Percentiles rank a stretch among this genome's conserved stretches.
Evolutionary conservation across 2,797 vertebrate species (phyloP).

Genomic region (Myotis myotis): DNA sequence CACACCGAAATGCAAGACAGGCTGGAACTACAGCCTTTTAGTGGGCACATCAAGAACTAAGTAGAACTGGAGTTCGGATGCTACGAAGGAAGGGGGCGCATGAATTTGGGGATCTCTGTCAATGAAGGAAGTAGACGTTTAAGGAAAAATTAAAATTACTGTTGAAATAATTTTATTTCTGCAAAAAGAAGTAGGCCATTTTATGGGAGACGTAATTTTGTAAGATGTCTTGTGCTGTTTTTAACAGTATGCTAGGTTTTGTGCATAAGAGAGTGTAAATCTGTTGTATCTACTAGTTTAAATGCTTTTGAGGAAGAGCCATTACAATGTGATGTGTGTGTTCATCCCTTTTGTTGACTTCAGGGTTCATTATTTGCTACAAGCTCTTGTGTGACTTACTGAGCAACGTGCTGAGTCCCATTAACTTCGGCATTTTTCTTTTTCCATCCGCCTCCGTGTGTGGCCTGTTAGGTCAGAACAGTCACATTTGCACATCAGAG

Average conservation of each 20-base stretch:
- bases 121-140: neutral
- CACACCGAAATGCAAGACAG: neutral
- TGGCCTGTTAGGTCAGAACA: neutral
- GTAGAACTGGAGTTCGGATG: neutral
- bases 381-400: neutral
- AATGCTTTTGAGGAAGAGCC: neutral
- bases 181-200: neutral
- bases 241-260: neutral
- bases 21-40: neutral
- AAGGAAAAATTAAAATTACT: neutral
- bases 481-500: neutral
- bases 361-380: neutral
- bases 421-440: neutral
- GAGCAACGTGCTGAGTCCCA: neutral
- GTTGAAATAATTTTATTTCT: neutral
- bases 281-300: neutral
- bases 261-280: neutral
- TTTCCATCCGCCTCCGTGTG: neutral
- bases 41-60: neutral
- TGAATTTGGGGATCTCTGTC: neutral
- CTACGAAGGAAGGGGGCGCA: neutral
- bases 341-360: neutral
- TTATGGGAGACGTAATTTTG: neutral
- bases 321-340: neutral
- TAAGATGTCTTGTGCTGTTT: neutral